Conservation (phyloP, 2,113 vertebrate species). For the Brienomyrus longianalis region DNA sequence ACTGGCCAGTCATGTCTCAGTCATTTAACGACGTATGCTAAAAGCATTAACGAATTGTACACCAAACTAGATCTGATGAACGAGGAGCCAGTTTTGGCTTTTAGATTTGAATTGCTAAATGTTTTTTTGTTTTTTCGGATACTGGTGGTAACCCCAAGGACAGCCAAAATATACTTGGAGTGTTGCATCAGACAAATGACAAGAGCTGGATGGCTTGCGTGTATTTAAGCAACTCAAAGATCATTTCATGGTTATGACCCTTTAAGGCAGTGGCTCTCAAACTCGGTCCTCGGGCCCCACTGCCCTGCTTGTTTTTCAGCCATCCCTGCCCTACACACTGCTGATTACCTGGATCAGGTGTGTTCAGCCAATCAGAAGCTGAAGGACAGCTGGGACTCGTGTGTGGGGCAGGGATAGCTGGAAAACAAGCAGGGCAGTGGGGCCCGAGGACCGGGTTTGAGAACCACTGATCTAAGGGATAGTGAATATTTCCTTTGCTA, state of each 20-base stretch:
- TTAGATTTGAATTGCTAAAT: neutral
- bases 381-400: too few species aligned
- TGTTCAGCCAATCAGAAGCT: too few species aligned
- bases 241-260: neutral
- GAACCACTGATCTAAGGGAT: neutral
- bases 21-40: neutral
- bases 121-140: neutral
- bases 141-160: neutral
- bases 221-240: neutral
- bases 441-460: too few species aligned
- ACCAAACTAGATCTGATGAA: neutral
- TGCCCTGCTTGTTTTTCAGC: too few species aligned
- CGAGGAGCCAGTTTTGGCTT: neutral
- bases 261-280: too few species aligned
- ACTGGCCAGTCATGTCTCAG: neutral
- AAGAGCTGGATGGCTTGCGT: neutral
- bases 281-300: too few species aligned
- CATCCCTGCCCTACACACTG: too few species aligned
- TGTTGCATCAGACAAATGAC: neutral
- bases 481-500: neutral
- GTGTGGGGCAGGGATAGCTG: too few species aligned
- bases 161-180: neutral
- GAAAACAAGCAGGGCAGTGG: too few species aligned
- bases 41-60: neutral
- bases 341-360: too few species aligned